phyloP scores from a whole-genome alignment of 1,140 invertebrate genomes.

The Ips nitidus region DNA sequence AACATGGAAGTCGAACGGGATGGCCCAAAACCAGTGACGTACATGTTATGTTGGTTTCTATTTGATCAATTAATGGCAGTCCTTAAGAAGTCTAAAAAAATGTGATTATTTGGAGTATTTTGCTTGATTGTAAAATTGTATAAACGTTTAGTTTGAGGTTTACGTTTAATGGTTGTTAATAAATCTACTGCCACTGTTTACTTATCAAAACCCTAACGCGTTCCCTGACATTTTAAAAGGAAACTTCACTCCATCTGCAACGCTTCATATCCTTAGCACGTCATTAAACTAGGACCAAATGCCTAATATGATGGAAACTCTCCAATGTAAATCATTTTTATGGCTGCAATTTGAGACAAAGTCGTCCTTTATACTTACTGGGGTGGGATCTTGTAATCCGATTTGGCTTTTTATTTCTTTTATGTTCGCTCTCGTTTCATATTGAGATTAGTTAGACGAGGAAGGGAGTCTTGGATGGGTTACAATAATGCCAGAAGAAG shows the following conservation, averaged over 20 bases:
- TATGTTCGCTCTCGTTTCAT: constrained; percentile 4
- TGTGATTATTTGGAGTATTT: too few relatives aligned
- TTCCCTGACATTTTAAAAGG: background rate
- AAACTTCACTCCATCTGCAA: background rate
- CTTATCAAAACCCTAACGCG: too few relatives aligned
- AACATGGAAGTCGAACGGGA: constrained; percentile 11
- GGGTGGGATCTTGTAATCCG: constrained; percentile 27
- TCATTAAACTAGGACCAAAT: constrained; percentile 23
- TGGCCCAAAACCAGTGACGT: constrained; percentile 8
- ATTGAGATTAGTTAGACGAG: background rate
- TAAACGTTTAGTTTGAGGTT: too few relatives aligned
- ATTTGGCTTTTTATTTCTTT: constrained; percentile 25
- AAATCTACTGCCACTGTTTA: too few relatives aligned
- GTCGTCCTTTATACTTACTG: constrained; percentile 14
- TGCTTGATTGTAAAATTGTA: too few relatives aligned
- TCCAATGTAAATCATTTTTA: constrained; percentile 23
- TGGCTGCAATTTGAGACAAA: constrained; percentile 21
- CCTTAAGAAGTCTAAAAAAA: too few relatives aligned
- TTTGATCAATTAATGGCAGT: too few relatives aligned
- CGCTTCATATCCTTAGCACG: constrained; percentile 12
- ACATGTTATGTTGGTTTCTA: background rate
- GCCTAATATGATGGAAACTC: constrained; percentile 14
- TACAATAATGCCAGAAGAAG: too few relatives aligned
- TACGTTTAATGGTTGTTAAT: too few relatives aligned
- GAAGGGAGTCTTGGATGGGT: too few relatives aligned